These are phyloP conservation scores for Sisyra terminalis DNA, from an alignment of 2,888 invertebrate genomes.

Conservation along the genomic window DNA sequence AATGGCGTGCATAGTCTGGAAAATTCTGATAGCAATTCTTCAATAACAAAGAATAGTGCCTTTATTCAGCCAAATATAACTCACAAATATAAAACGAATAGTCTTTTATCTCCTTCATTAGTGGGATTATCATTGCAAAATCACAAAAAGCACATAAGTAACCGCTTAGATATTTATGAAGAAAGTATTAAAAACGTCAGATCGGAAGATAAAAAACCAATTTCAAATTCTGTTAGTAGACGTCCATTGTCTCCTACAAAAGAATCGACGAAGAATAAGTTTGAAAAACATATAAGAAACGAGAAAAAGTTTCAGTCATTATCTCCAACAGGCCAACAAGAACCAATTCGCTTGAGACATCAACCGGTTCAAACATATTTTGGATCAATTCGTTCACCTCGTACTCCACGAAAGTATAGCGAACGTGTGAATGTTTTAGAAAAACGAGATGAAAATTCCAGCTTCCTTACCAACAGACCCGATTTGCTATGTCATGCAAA, in stretches of 20 bases:
- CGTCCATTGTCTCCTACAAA: conserved; percentile 4
- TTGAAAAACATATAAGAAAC: background rate
- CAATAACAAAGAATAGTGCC: too few species aligned
- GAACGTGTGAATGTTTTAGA: conserved; percentile 1
- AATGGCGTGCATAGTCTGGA: too few species aligned
- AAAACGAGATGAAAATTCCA: background rate
- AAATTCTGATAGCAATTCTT: too few species aligned
- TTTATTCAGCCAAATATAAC: background rate
- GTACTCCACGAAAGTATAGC: conserved; percentile 4
- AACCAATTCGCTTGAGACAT: background rate
- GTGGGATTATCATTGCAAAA: conserved; percentile 8
- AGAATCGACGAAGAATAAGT: background rate
- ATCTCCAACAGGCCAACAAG: background rate
- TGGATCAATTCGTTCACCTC: background rate
- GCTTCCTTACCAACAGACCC: conserved; percentile 1
- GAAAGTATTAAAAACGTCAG: background rate
- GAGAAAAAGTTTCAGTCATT: background rate
- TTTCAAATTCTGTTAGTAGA: background rate
- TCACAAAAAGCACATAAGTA: background rate
- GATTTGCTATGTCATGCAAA: conserved; percentile 1
- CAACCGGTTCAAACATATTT: conserved; percentile 3
- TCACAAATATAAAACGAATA: background rate
- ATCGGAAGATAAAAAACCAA: background rate
- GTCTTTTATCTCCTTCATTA: conserved; percentile 10
- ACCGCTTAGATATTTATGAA: background rate